Conservation (phyloP, 2,888 invertebrate genomes). For the Amphipoea oculea region DNA sequence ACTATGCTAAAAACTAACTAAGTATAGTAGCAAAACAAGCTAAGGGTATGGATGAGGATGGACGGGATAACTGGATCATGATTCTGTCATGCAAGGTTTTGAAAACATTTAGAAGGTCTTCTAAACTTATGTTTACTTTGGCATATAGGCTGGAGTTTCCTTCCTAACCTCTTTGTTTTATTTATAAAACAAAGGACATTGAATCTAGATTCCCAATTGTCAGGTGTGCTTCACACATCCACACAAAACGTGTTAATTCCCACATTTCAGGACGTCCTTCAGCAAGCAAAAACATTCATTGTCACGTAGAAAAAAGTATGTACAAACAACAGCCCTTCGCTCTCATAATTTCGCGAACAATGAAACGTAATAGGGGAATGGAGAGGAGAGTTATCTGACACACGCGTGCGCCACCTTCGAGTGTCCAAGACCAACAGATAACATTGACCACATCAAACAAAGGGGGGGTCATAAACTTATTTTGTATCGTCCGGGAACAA, state of each 20-base stretch:
- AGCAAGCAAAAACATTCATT: constrained; percentile 79
- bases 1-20: constrained; percentile 39
- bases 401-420: constrained; percentile 79
- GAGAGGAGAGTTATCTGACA: constrained; percentile 79
- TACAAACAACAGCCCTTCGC: constrained; percentile 82
- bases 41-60: not conserved
- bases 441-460: constrained; percentile 86
- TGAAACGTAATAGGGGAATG: constrained; percentile 79
- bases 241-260: constrained; percentile 45
- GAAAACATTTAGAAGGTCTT: not conserved
- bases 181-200: not conserved
- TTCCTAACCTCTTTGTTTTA: not conserved
- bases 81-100: not conserved
- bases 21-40: not conserved
- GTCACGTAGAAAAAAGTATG: constrained; percentile 83
- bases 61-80: not conserved
- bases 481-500: constrained; percentile 83
- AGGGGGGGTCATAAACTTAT: constrained; percentile 84
- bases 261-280: constrained; percentile 56
- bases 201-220: constrained; percentile 6
- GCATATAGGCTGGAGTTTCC: not conserved
- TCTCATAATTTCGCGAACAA: constrained; percentile 85
- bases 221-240: constrained; percentile 14
- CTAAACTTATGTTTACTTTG: not conserved
- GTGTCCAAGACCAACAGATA: constrained; percentile 81